Percentiles rank a stretch among this genome's conserved stretches.
Conservation (phyloP, 2,888 invertebrate genomes). For the Nomada fabriciana region DNA sequence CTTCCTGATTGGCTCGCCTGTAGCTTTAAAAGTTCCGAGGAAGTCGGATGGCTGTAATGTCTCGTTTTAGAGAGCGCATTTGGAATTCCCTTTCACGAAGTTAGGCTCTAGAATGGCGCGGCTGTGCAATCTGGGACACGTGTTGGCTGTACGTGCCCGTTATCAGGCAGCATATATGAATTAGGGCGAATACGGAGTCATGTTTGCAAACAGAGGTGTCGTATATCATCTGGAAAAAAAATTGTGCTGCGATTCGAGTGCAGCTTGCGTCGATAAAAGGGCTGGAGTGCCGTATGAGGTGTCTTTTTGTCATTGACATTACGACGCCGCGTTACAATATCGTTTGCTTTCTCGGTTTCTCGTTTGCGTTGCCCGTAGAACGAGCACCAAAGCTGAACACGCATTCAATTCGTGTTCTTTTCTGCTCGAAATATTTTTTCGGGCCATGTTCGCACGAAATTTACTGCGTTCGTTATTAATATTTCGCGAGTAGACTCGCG, state of each 20-base stretch:
- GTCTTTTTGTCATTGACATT: too few relatives aligned
- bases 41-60: not conserved
- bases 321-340: not conserved
- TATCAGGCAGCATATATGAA: conserved; percentile 6
- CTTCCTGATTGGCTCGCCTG: not conserved
- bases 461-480: conserved; percentile 46
- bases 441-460: conserved; percentile 2
- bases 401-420: conserved; percentile 4
- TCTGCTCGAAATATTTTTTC: conserved; percentile 2
- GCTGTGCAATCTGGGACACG: conserved; percentile 14
- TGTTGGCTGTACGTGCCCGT: not conserved
- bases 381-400: not conserved
- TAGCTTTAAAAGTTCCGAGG: not conserved
- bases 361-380: not conserved
- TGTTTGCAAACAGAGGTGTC: not conserved
- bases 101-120: not conserved
- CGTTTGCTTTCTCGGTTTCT: too few relatives aligned
- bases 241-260: not conserved
- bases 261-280: not conserved
- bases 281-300: not conserved
- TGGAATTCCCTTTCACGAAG: conserved; percentile 22
- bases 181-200: not conserved
- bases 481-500: conserved; percentile 14
- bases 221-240: not conserved
- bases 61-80: conserved; percentile 7